phyloP scores from a whole-genome alignment of 37 sponge, comb jelly and placozoan species.

The Dysidea cf. avara region DNA sequence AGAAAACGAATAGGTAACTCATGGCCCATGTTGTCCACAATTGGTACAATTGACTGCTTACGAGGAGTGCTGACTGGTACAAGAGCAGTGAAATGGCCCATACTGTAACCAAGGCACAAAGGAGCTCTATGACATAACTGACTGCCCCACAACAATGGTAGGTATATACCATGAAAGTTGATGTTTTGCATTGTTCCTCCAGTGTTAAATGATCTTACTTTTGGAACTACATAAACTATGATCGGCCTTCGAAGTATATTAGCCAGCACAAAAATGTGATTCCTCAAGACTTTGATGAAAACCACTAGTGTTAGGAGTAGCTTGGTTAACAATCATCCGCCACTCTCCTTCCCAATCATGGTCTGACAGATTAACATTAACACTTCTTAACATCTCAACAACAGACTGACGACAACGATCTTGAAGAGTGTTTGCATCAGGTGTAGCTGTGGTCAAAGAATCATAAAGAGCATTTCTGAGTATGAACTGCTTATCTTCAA shows the following conservation, averaged over 20 bases:
- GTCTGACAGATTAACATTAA: slow-evolving; percentile 20
- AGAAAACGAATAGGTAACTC: slow-evolving; percentile 56
- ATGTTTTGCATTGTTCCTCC: slow-evolving; percentile 35
- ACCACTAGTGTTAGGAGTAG: slow-evolving; percentile 21
- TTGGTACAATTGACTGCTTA: slow-evolving; percentile 33
- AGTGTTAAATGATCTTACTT: slow-evolving; percentile 23
- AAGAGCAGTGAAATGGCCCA: slow-evolving; percentile 63
- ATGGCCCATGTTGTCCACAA: slow-evolving; percentile 24
- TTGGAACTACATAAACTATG: slow-evolving; percentile 52
- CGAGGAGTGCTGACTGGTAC: slow-evolving; percentile 19
- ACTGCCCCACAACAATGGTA: slow-evolving; percentile 67
- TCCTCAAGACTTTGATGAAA: slow-evolving; percentile 43
- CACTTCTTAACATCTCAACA: background rate
- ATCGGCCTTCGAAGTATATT: slow-evolving; percentile 69
- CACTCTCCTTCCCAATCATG: slow-evolving; percentile 51
- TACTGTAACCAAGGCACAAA: slow-evolving; percentile 34
- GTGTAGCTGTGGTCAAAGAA: no score
- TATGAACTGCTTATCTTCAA: slow-evolving; percentile 64
- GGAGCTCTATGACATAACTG: slow-evolving; percentile 41
- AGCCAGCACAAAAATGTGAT: slow-evolving; percentile 74
- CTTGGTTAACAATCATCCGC: slow-evolving; percentile 17
- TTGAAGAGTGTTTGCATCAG: slow-evolving; percentile 32
- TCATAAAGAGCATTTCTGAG: slow-evolving; percentile 60
- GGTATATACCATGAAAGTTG: slow-evolving; percentile 72
- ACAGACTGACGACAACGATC: slow-evolving; percentile 35